Evolutionary conservation across 2,113 vertebrate species (phyloP).

Genomic region (Atrichornis clamosus): DNA sequence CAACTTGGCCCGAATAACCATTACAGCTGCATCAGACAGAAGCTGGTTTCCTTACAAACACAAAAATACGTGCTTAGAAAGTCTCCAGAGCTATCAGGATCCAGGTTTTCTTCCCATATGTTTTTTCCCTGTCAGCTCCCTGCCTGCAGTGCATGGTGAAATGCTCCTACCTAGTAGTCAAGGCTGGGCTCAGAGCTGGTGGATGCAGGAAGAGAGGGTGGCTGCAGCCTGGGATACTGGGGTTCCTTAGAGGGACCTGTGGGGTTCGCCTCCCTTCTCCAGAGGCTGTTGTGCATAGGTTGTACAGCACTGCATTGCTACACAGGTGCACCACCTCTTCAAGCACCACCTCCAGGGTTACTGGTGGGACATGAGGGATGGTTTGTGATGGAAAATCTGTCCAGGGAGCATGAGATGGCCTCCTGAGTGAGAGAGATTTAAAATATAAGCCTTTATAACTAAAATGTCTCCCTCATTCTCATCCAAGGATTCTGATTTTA

Average conservation of each 20-base stretch:
- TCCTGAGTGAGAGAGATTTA: background rate
- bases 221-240: background rate
- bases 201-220: background rate
- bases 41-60: background rate
- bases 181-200: background rate
- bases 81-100: background rate
- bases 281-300: rapidly evolving
- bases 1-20: background rate
- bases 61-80: background rate
- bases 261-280: background rate
- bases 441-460: background rate
- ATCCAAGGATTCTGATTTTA: background rate
- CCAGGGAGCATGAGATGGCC: background rate
- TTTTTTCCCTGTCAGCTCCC: background rate
- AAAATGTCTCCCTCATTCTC: background rate
- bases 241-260: background rate
- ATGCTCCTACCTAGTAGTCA: background rate
- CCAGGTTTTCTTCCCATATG: background rate
- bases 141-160: background rate
- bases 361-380: background rate
- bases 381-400: background rate
- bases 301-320: rapidly evolving
- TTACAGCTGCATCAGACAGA: background rate
- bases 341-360: background rate
- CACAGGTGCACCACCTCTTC: background rate